phyloP scores from a whole-genome alignment of 2,888 invertebrate species.

The Ashinkailepas kermadecensis region DNA sequence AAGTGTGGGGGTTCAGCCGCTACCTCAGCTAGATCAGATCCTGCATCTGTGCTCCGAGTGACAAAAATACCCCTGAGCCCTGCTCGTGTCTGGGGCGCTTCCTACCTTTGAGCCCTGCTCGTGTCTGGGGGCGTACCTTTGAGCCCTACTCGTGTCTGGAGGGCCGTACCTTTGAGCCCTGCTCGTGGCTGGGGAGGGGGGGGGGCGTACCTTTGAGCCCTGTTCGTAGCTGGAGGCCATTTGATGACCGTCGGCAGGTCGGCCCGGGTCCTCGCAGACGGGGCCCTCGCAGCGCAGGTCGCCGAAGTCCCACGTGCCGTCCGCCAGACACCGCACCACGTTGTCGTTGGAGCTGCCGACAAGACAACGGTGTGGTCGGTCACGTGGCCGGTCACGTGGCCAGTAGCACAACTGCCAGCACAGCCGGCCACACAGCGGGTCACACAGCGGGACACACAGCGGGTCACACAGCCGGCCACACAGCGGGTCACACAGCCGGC shows the following conservation, averaged over 20 bases:
- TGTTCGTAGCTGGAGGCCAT: slow-evolving; percentile 56
- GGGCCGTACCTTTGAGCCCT: too few species aligned
- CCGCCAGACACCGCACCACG: slow-evolving; percentile 62
- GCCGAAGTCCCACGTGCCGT: slow-evolving; percentile 95
- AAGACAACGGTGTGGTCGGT: neutral
- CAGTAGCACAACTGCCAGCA: neutral
- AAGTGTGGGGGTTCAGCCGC: too few species aligned
- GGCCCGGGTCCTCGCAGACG: slow-evolving; percentile 90
- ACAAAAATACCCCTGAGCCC: too few species aligned
- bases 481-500: too few species aligned
- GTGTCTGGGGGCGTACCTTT: slow-evolving; percentile 56
- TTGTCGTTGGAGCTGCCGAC: slow-evolving; percentile 65
- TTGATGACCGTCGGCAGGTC: slow-evolving; percentile 86
- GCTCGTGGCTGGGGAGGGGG: too few species aligned
- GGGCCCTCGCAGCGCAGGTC: slow-evolving; percentile 93
- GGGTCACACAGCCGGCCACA: too few species aligned
- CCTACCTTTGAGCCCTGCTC: slow-evolving; percentile 43
- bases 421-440: too few species aligned
- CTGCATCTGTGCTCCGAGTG: too few species aligned
- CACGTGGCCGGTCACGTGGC: neutral
- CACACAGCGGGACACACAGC: too few species aligned
- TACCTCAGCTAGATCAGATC: too few species aligned
- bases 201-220: slow-evolving; percentile 36
- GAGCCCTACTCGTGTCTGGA: too few species aligned
- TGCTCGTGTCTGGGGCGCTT: too few species aligned